Base-by-base conservation (phyloP, 2,113 vertebrate species). In the Daboia siamensis region DNA sequence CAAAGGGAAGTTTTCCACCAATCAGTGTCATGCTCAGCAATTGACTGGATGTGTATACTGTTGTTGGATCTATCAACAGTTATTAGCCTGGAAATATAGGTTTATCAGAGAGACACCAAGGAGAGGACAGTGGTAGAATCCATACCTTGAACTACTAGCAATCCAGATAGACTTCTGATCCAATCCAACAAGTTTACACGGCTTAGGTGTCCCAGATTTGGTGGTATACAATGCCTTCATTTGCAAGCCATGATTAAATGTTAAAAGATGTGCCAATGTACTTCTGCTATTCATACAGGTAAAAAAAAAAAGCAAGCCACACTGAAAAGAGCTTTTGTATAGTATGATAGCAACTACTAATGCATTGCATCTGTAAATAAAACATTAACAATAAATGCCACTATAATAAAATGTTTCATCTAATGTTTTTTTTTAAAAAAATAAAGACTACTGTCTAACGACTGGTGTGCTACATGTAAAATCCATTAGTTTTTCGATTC, bases 221-320 rank as follows among this genome's bases (percentile, higher is more conserved):
- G 23, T 64, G 90, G 86, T 64, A n/a, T 92, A 57, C 51, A 93
- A 12, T 9, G 48, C n/a, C 57, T 92, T 91, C 64, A 39, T 0
- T 0, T 84, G n/a, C 80, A 87, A 74, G 88, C 88, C 44, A 21
- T 20, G 86, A 54, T 91, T 93, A 51, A 39, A 90, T 51, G 94
- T 94, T 86, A 64, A 87, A 89, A 93, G 6, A 88, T 92, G 90
- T 94, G 94, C 92, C 90, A 80, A 20, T 94, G 44, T 90, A 74
- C 94, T 94, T 92, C 95, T 94, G 93, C 94, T 87, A 88, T 95
- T 96, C 95, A 93, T 96, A 94, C 95, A 96, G 95, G 94, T 95
- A 96, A 95, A 90, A 84, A 94, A 93, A 8, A 54, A 69, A 93
- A 95, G 93, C 91, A 91, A 91, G 87, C 91, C 13, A 87, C 13